Base-by-base conservation (phyloP, 2,113 vertebrate species). In the Triplophysa siluroides region DNA sequence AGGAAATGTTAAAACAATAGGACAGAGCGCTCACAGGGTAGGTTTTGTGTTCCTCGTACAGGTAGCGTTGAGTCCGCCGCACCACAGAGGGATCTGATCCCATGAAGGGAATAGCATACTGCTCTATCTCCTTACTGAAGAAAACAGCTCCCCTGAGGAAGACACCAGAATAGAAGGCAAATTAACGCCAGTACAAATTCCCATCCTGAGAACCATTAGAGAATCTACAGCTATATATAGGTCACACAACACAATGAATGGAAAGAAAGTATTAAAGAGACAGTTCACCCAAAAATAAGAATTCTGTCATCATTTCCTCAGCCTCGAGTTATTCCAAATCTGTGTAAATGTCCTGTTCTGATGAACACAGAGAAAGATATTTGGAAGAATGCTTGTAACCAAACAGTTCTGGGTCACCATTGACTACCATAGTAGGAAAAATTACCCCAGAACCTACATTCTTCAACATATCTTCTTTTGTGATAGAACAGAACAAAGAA, bases 21-120 rank as follows among this genome's bases (percentile, higher is more conserved):
- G 29, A 3, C 11, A 78, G 16, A 24, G 2, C 23, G n/a, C 62
- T 54, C 24, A 62, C 64, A 58, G 95, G 95, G 21, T 91, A 90
- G 61, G 93, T 90, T 38, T 94, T 77, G 13, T 94, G 84, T 78
- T 93, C 88, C 6, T 94, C 92, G 19, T 93, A 80, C 76, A 97
- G 88, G 62, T 92, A 95, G 52, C 91, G 92, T 84, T 98, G 96
- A 76, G 94, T 95, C 61, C 96, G 91, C 84, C 85, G 94, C 60
- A 97, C 95, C 26, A 97, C 95, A 11, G 95, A 94, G 0, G 24
- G 85, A 83, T 97, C 95, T 29, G 95, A 88, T 26, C 95, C 95
- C 91, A 94, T 79, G 79, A 97, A 96, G 2, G 92, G 94, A 87
- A 96, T 70, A 50, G 88, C 86, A 19, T 96, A 96, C 33, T 93